Evolutionary conservation across 2,888 invertebrate species (phyloP), one percentile per base, ranked within the genome.

Genomic region (Muschampia plurimacula): DNA sequence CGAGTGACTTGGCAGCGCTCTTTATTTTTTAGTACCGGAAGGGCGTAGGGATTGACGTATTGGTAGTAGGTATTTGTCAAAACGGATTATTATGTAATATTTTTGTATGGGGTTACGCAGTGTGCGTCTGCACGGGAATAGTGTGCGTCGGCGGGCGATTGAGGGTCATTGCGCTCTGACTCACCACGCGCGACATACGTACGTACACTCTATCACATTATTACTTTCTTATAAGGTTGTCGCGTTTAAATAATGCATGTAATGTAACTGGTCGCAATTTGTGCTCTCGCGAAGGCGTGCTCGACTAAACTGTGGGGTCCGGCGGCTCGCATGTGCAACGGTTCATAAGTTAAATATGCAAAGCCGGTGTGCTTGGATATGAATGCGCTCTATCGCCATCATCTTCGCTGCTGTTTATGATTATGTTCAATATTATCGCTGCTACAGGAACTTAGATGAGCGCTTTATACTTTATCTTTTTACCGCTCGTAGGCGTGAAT

Each of bases 161-260:
- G 84, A 81, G 89, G 93, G 90, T 93, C 92, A 91, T 85, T 86
- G 92, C 84, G 87, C 77, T 81, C 83, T 92, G 93, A 93, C 79
- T 93, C 93, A 92, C 86, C 84, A 84, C 82, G 84, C 84, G 89
- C 89, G 89, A 90, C 89, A 87, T 22, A 22, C 22, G 22, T 85
- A 86, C 86, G 88, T 86, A 88, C 86, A 86, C 85, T 88, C 90
- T 90, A 92, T 91, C 88, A 92, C 89, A 88, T 90, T 92, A 92
- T 91, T 91, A 90, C 91, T 93, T 93, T 93, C 92, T 86, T 92
- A 92, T 90, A 92, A 91, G 92, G 92, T 88, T 89, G 89, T 88
- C 88, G 88, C 86, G 88, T 86, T 93, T 92, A 89, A 92, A 93
- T 91, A 93, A 92, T 92, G 92, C 89, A 91, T 90, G 91, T 92